Evolutionary conservation across 2,113 vertebrate genomes (phyloP), one percentile per base, ranked within the genome.

Genomic region (Pangasianodon hypophthalmus): DNA sequence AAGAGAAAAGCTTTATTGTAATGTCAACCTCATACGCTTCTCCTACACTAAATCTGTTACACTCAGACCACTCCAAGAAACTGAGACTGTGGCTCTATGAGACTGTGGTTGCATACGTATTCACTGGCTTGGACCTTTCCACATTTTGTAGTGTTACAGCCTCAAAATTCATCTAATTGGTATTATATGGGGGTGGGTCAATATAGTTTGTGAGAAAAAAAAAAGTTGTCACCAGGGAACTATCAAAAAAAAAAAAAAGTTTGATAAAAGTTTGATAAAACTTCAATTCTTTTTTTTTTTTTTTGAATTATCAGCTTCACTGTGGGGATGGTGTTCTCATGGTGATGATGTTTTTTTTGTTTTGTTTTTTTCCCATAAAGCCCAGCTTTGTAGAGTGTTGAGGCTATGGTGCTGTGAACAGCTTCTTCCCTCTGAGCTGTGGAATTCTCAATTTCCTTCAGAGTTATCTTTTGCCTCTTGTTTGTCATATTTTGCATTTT

Each of bases 41-140:
- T 94, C 95, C 69, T 93, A 95, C 93, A 95, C 92, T 84, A 96
- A 92, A 88, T 95, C 96, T 10, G 84, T 96, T 52, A 93, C 90
- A 50, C 77, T 96, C 2, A 91, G 81, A 87, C 94, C 95, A 79
- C 18, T 95, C 1, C 29, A 0, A 21, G 90, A 95, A 73, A 91
- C 62, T 86, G 94, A 94, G 75, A 95, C 93, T 85, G 48, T 48
- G 67, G 37, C 89, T 81, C 88, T 95, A 44, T 95, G 94, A 75
- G 29, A 56, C 32, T 41, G 18, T 54, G n/a, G 26, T 58, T 32
- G 6, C 21, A 41, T 24, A 18, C 24, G 32, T 8, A 73, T 75
- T 29, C 9, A 60, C 10, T 10, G 4, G 3, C 18, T 75, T 75
- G 21, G 32, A 75, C 18, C 16, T 44, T 80, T 50, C 0, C 24